Evolutionary conservation across 2,113 vertebrate genomes (phyloP).

Genomic region (Edolisoma coerulescens): DNA sequence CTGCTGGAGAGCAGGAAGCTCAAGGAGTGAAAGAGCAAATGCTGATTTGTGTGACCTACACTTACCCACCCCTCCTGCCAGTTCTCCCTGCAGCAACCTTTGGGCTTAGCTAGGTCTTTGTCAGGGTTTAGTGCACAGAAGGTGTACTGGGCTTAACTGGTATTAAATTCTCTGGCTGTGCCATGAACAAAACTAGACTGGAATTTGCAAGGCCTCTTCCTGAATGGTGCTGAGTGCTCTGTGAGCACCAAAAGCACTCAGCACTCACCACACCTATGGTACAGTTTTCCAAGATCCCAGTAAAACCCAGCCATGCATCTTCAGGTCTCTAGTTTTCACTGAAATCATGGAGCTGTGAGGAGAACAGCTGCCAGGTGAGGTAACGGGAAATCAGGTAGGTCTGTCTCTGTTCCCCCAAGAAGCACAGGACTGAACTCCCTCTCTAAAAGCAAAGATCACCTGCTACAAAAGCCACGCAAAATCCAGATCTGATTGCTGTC

Average conservation of each 20-base stretch:
- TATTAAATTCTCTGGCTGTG: neutral
- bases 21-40: neutral
- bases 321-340: neutral
- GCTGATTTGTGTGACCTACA: neutral
- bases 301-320: neutral
- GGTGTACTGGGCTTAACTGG: neutral
- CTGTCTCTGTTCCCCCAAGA: slow-evolving; percentile 1
- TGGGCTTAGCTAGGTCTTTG: neutral
- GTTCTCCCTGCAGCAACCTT: neutral
- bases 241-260: neutral
- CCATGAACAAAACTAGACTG: neutral
- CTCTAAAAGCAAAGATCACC: neutral
- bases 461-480: neutral
- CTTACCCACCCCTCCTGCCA: neutral
- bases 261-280: neutral
- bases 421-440: neutral
- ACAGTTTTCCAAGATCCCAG: neutral
- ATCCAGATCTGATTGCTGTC: neutral
- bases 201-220: neutral
- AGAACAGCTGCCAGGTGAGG: slow-evolving; percentile 29
- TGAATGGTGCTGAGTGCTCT: neutral
- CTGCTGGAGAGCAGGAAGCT: neutral
- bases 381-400: neutral
- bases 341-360: neutral
- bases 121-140: neutral